These are phyloP conservation scores for Danio tinwini DNA, from an alignment of 2,797 vertebrate genomes.

Conservation along the genomic window DNA sequence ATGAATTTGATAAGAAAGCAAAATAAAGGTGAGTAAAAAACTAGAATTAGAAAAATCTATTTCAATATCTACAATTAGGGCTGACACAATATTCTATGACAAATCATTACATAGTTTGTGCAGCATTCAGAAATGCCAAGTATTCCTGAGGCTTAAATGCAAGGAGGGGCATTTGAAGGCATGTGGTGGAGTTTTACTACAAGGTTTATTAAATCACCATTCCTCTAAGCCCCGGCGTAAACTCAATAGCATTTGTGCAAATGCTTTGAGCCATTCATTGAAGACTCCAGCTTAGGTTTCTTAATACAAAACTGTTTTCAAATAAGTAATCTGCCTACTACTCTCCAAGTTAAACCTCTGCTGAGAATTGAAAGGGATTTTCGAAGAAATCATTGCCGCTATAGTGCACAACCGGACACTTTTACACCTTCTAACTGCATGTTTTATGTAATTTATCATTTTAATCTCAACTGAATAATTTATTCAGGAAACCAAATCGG, in stretches of 20 bases:
- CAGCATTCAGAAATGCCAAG: background rate
- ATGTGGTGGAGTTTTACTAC: constrained; percentile 51
- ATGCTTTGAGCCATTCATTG: constrained; percentile 50
- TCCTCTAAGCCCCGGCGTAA: constrained; percentile 50
- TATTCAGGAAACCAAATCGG: constrained; percentile 8
- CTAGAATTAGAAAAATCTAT: background rate
- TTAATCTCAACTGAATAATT: background rate
- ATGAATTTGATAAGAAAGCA: too few species aligned
- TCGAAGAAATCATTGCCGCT: constrained; percentile 39
- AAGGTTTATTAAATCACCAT: constrained; percentile 53
- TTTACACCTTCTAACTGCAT: background rate
- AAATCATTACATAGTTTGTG: background rate
- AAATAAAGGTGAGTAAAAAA: too few species aligned
- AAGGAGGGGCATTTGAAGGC: constrained; percentile 36
- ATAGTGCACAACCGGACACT: background rate
- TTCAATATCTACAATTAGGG: constrained; percentile 30
- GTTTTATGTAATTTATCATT: constrained; percentile 4
- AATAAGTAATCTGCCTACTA: constrained; percentile 46
- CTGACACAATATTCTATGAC: background rate
- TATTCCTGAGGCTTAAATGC: background rate
- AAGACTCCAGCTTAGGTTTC: constrained; percentile 53
- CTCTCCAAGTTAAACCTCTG: constrained; percentile 46
- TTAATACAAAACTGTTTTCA: constrained; percentile 48
- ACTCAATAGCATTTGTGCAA: constrained; percentile 47
- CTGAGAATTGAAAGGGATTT: constrained; percentile 43